Evolutionary conservation across 1,140 invertebrate species (phyloP), one percentile per base, ranked within the genome.

Genomic region (Pseudomyrmex cubaensis): DNA sequence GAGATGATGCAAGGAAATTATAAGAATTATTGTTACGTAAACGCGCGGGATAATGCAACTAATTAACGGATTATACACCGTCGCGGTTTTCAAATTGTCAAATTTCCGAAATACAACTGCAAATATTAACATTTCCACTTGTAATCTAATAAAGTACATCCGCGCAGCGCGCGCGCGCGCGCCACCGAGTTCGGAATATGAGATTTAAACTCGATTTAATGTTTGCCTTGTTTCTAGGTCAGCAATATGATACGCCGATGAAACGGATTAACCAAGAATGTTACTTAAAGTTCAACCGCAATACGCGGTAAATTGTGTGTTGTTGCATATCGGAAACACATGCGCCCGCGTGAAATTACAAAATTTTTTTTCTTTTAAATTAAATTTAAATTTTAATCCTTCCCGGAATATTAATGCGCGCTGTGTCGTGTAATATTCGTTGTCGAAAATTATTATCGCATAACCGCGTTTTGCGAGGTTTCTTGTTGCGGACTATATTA

Each of bases 191-290:
- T 44, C 76, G 54, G 76, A 78, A 78, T 77, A 77, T 78, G 76
- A 78, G 76, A 78, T 78, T 78, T 78, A 78, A 70, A 70, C 76
- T 78, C 64, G 52, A 78, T 59, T 63, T 69, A 78, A 78, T 57
- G 64, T 78, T 78, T 78, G 64, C 64, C 76, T 78, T 78, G 76
- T 78, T 78, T 78, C 76, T 78, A 20, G 76, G 76, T 78, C 76
- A 70, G 76, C 76, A 48, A 78, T 78, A 70, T 66, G 76, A 78
- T 78, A 78, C 54, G 52, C 20, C 48, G 76, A 78, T 54, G 52
- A 69, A 35, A 78, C 54, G 25, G 76, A 70, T 70, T 78, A 78
- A 78, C 44, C 64, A 57, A 48, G 64, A 52, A 70, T 78, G 52
- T 64, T 54, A 61, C 64, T 66, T 44, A 57, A 52, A 66, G 61